Conservation (phyloP, 1,140 invertebrate species). For the Psilanteris sp. region DNA sequence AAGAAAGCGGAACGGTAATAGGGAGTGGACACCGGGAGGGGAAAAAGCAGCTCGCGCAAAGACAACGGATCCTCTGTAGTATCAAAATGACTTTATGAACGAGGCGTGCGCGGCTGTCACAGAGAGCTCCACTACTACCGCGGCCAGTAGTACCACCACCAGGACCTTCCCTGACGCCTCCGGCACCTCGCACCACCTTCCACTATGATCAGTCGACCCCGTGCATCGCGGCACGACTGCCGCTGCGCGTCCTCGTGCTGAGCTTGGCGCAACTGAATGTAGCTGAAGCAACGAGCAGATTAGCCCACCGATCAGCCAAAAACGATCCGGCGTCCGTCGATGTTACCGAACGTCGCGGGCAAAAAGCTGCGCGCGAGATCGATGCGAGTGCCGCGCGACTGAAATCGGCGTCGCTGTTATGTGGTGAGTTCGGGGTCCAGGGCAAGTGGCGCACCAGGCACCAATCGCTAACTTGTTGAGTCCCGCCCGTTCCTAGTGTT, state of each 20-base stretch:
- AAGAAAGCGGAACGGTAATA: not conserved
- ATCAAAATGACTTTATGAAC: slow-evolving; percentile 67
- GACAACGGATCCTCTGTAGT: slow-evolving; percentile 57
- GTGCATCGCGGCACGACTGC: slow-evolving; percentile 79
- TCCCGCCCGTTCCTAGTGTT: slow-evolving; percentile 14
- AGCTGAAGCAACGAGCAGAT: too few relatives aligned
- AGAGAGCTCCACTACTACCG: slow-evolving; percentile 62
- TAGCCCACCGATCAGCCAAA: not conserved
- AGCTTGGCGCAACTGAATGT: not conserved
- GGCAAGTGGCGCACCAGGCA: slow-evolving; percentile 37
- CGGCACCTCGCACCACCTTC: slow-evolving; percentile 66
- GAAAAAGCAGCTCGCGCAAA: slow-evolving; percentile 26
- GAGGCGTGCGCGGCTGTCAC: slow-evolving; percentile 67
- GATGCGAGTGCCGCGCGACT: slow-evolving; percentile 11
- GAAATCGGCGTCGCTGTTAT: slow-evolving; percentile 12
- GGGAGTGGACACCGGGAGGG: not conserved
- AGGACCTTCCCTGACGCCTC: slow-evolving; percentile 63
- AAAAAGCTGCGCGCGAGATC: slow-evolving; percentile 1
- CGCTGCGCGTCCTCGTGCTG: slow-evolving; percentile 67
- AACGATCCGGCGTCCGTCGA: not conserved
- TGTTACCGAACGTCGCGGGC: not conserved
- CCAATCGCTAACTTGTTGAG: slow-evolving; percentile 71
- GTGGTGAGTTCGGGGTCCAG: slow-evolving; percentile 28
- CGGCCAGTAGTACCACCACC: slow-evolving; percentile 60
- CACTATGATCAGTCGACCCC: slow-evolving; percentile 77